Conservation (phyloP, 2,113 vertebrate genomes). For the Sprattus sprattus region DNA sequence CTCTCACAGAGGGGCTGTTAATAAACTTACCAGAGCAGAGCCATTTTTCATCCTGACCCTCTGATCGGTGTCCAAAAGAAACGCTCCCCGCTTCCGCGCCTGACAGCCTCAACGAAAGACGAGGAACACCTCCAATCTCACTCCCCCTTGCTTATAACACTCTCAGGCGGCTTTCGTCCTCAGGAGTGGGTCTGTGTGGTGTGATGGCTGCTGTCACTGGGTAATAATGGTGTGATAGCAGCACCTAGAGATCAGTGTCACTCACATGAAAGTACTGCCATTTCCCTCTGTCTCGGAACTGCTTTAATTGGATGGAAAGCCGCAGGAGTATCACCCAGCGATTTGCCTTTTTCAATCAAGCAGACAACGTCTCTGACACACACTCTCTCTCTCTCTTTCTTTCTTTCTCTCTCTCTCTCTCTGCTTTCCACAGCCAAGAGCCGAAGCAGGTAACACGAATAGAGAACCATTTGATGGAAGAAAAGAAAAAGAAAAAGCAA, state of each 20-base stretch:
- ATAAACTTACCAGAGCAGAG: not conserved
- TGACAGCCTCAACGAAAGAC: not conserved
- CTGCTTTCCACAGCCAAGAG: conserved; percentile 71
- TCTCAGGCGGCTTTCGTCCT: not conserved
- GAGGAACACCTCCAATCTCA: not conserved
- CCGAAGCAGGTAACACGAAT: conserved; percentile 84
- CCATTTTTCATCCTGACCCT: not conserved
- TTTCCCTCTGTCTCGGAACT: not conserved
- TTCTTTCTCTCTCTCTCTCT: not conserved
- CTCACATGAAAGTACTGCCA: not conserved
- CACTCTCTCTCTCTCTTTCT: not conserved
- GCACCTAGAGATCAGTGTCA: not conserved
- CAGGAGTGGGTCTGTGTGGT: not conserved
- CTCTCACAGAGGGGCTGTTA: not conserved
- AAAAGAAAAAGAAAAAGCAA: conserved; percentile 99
- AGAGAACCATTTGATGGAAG: conserved; percentile 99
- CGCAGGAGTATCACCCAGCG: not conserved
- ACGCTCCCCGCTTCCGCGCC: not conserved
- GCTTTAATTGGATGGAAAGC: not conserved
- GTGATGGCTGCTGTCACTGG: not conserved
- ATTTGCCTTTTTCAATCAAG: not conserved
- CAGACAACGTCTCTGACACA: not conserved
- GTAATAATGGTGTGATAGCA: not conserved
- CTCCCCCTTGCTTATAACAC: not conserved
- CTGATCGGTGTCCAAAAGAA: not conserved